A percentile compares a stretch with the other conserved stretches of the same genome.
phyloP scores from a whole-genome alignment of 2,113 vertebrate species.

The Ondatra zibethicus region DNA sequence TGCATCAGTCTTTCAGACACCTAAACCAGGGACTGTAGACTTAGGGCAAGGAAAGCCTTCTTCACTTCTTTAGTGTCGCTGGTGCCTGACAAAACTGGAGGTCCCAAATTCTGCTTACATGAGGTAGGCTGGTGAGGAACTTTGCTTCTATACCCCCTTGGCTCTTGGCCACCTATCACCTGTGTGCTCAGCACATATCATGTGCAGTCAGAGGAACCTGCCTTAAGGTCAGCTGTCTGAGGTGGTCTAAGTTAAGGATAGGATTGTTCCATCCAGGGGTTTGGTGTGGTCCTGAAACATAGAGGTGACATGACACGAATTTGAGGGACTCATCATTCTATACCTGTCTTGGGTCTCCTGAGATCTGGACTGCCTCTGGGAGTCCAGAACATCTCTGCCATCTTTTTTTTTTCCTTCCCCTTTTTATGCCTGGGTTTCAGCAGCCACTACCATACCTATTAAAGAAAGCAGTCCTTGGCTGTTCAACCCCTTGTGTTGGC shows the following conservation, averaged over 20 bases:
- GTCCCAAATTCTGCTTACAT: neutral
- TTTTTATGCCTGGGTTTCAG: neutral
- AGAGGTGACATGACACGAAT: neutral
- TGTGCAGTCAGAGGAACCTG: neutral
- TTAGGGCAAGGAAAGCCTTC: neutral
- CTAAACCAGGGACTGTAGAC: neutral
- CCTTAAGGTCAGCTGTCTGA: neutral
- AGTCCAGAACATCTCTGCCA: too few relatives aligned
- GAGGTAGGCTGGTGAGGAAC: neutral
- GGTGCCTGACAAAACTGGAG: neutral
- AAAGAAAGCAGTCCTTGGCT: too few relatives aligned
- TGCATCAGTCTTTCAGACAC: neutral
- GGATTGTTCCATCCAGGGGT: neutral
- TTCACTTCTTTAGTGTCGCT: neutral
- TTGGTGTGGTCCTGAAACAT: neutral
- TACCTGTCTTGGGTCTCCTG: neutral
- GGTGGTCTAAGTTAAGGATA: neutral
- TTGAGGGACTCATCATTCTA: neutral
- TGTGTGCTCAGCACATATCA: neutral
- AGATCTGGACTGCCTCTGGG: neutral
- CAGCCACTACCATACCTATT: neutral
- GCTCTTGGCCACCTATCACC: neutral
- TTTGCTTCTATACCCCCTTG: neutral
- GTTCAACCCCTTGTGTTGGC: neutral
- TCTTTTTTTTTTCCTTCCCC: neutral